A percentile compares a stretch with the other conserved stretches of the same genome.
phyloP scores from a whole-genome alignment of 2,888 invertebrate species.

The Xylophagus ater region DNA sequence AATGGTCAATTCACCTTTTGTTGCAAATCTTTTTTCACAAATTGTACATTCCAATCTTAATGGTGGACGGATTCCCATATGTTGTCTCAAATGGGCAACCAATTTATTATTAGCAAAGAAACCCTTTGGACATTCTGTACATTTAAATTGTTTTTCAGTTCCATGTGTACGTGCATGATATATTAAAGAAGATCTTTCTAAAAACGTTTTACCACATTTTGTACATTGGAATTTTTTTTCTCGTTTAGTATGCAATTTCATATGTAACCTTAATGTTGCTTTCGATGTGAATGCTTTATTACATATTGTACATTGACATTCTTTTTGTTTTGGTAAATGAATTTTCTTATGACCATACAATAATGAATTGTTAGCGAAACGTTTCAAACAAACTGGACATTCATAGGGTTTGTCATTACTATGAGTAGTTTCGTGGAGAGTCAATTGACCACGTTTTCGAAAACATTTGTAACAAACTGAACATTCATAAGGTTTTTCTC shows the following conservation, averaged over 20 bases:
- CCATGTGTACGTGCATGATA: constrained; percentile 8
- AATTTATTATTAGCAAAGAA: constrained; percentile 8
- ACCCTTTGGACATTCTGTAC: constrained; percentile 3
- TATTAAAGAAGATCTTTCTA: constrained; percentile 1
- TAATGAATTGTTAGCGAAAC: constrained; percentile 1
- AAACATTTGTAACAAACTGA: not conserved
- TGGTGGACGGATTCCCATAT: constrained; percentile 1
- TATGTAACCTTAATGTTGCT: constrained; percentile 5
- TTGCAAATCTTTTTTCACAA: constrained; percentile 9
- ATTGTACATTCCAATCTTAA: constrained; percentile 3
- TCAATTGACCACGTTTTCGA: not conserved
- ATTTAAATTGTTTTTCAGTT: constrained; percentile 5
- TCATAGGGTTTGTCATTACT: constrained; percentile 5
- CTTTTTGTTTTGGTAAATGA: constrained; percentile 6
- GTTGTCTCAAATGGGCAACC: constrained; percentile 5
- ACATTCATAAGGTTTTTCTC: constrained; percentile 5
- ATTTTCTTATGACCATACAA: constrained; percentile 6
- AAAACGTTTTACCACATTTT: constrained; percentile 8
- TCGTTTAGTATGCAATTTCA: not conserved
- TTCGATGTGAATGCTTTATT: constrained; percentile 7
- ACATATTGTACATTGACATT: constrained; percentile 8
- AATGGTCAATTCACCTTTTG: constrained; percentile 5
- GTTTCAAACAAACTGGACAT: constrained; percentile 4
- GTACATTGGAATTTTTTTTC: constrained; percentile 8
- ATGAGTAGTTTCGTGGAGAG: constrained; percentile 2